Percentiles rank a stretch among this genome's conserved stretches.
These are phyloP conservation scores for Glaucomys volans DNA, from an alignment of 2,113 vertebrate species.

Conservation along the genomic window DNA sequence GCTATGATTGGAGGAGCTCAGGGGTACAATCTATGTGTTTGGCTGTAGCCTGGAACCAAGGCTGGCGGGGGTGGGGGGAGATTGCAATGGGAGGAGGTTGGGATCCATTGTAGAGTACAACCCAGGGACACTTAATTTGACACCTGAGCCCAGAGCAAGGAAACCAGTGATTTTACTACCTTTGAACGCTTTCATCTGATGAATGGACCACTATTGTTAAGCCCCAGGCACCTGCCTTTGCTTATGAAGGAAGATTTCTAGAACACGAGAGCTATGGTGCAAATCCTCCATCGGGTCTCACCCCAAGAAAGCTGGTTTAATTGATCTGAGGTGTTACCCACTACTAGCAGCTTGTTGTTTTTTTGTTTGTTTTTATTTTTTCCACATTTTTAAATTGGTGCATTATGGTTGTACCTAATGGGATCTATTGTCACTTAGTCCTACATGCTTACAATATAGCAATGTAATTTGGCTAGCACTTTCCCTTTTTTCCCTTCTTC, in stretches of 20 bases:
- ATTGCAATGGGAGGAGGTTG: neutral
- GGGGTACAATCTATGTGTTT: no score
- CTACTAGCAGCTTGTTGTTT: no score
- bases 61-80: neutral
- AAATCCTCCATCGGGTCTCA: neutral
- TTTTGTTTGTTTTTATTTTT: no score
- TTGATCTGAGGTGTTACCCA: neutral
- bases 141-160: neutral
- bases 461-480: no score
- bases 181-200: neutral
- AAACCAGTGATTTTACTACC: neutral
- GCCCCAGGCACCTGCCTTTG: neutral
- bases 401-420: no score
- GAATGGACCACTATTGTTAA: neutral
- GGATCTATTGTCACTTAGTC: no score
- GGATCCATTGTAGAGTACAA: neutral
- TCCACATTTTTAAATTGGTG: no score
- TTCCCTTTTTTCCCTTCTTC: no score
- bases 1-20: no score
- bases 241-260: constrained; percentile 45
- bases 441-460: no score
- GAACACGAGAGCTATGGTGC: neutral
- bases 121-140: neutral
- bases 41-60: neutral
- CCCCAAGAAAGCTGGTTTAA: neutral